Percentiles rank a stretch among this genome's conserved stretches.
Conservation (phyloP, 2,888 invertebrate genomes). For the Polymixis lichenea region DNA sequence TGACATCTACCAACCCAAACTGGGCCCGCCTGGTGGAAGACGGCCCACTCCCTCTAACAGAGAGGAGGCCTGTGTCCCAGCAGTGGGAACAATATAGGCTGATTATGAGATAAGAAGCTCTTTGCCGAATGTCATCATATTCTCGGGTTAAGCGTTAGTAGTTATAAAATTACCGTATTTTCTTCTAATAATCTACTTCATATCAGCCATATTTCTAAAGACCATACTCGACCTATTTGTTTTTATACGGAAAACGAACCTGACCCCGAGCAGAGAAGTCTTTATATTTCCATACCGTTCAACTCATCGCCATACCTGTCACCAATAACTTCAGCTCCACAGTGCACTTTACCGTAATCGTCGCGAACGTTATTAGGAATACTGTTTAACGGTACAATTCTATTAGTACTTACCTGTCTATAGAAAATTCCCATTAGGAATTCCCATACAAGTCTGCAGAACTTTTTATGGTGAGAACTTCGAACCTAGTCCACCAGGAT, state of each 20-base stretch:
- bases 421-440: conserved; percentile 53
- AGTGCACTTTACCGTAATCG: conserved; percentile 49
- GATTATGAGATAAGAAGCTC: too few species aligned
- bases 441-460: conserved; percentile 52
- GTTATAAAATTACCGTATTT: too few species aligned
- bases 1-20: too few species aligned
- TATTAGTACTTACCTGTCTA: conserved; percentile 27
- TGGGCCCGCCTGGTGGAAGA: too few species aligned
- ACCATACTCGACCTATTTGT: neutral
- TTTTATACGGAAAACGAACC: neutral
- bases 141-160: too few species aligned
- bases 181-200: neutral
- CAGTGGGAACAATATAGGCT: too few species aligned
- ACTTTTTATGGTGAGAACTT: conserved; percentile 51
- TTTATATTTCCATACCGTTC: conserved; percentile 4
- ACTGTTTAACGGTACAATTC: conserved; percentile 33
- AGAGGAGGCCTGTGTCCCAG: too few species aligned
- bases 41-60: too few species aligned
- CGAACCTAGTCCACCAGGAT: conserved; percentile 38
- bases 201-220: too few species aligned
- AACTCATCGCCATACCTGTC: conserved; percentile 8
- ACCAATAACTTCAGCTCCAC: conserved; percentile 26
- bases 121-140: too few species aligned
- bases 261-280: neutral
- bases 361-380: conserved; percentile 22